A percentile compares a stretch with the other conserved stretches of the same genome.
Conservation (phyloP, 2,113 vertebrate genomes). For the Origma solitaria region DNA sequence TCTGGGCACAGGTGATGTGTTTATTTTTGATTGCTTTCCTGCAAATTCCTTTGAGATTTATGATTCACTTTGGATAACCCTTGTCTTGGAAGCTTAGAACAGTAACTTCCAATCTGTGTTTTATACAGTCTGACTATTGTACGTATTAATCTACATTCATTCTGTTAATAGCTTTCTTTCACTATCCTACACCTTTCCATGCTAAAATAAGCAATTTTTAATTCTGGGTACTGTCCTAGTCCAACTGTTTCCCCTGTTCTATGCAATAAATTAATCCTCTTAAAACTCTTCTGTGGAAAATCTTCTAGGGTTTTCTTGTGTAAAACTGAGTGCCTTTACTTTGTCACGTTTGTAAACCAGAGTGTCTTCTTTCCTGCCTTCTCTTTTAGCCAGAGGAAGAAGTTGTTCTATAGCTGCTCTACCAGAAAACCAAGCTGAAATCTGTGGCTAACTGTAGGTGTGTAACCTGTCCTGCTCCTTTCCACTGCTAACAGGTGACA, state of each 20-base stretch:
- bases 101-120: background rate
- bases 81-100: background rate
- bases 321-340: background rate
- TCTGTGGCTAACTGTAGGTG: background rate
- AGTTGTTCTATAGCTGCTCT: background rate
- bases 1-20: background rate
- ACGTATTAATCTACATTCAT: background rate
- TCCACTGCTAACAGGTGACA: conserved; percentile 75
- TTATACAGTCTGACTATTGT: background rate
- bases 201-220: background rate
- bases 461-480: background rate
- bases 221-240: background rate
- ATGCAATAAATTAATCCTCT: background rate
- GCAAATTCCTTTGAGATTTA: background rate
- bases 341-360: background rate
- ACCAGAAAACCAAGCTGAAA: background rate
- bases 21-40: background rate
- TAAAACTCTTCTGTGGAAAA: background rate
- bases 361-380: background rate
- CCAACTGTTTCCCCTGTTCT: background rate
- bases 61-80: background rate
- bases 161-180: background rate
- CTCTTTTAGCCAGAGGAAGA: background rate
- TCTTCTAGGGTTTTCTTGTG: background rate
- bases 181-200: background rate